Conservation (phyloP, 2,888 invertebrate genomes). For the Clistopyga incitator region DNA sequence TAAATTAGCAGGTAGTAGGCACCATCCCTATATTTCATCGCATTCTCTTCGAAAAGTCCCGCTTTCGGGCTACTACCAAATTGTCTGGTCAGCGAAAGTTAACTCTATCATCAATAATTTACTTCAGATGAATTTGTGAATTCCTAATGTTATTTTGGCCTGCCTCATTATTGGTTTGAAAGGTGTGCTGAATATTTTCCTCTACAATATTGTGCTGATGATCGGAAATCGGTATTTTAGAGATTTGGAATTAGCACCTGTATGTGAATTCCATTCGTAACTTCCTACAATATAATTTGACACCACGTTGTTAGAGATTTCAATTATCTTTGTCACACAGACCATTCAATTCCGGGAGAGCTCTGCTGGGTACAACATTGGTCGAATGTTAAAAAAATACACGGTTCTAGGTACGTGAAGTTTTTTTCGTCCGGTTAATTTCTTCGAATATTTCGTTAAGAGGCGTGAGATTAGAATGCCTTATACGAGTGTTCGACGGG, state of each 20-base stretch:
- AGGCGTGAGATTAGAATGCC: neutral
- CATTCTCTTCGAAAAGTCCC: slow-evolving; percentile 21
- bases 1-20: slow-evolving; percentile 73
- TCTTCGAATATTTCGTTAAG: neutral
- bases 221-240: slow-evolving; percentile 41
- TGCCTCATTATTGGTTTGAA: neutral
- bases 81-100: slow-evolving; percentile 29
- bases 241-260: slow-evolving; percentile 54
- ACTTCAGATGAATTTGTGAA: neutral
- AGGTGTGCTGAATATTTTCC: neutral
- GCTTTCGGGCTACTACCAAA: slow-evolving; percentile 30
- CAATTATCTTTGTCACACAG: slow-evolving; percentile 72
- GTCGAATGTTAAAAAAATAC: slow-evolving; percentile 76
- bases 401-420: slow-evolving; percentile 70
- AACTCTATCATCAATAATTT: neutral
- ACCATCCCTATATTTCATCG: slow-evolving; percentile 64
- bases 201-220: neutral
- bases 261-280: slow-evolving; percentile 68
- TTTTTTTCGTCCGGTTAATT: slow-evolving; percentile 4
- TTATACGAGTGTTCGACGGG: slow-evolving; percentile 48
- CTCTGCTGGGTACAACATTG: slow-evolving; percentile 67
- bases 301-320: slow-evolving; percentile 5
- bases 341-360: slow-evolving; percentile 75
- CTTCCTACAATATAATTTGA: slow-evolving; percentile 67
- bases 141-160: slow-evolving; percentile 1